Conservation (phyloP, 2,113 vertebrate species). For the Sylvietta virens region DNA sequence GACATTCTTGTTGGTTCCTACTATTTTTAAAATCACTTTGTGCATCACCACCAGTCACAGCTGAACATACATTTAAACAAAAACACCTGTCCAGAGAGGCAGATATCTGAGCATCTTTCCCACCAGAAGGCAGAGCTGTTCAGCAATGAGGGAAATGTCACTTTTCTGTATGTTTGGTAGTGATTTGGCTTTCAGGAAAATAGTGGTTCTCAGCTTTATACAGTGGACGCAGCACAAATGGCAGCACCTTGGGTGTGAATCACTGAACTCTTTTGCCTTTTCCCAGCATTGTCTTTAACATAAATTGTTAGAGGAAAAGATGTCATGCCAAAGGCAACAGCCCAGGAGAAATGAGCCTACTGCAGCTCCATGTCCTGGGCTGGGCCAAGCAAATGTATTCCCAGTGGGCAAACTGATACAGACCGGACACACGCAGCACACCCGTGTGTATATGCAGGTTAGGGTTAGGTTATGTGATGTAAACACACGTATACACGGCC, state of each 20-base stretch:
- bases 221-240: background rate
- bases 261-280: background rate
- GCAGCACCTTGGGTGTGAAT: background rate
- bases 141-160: background rate
- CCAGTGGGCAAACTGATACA: rapidly evolving
- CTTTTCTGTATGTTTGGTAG: background rate
- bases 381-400: background rate
- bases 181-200: background rate
- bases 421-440: rapidly evolving
- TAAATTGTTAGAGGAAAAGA: background rate
- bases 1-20: background rate
- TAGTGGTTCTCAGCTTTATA: background rate
- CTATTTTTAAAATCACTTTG: background rate
- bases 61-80: background rate
- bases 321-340: background rate
- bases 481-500: no score
- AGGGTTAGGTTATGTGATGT: background rate
- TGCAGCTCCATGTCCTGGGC: background rate
- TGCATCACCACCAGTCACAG: background rate
- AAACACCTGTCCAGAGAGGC: background rate
- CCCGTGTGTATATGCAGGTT: background rate
- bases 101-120: background rate
- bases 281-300: background rate
- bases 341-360: background rate
- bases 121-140: background rate